Evolutionary conservation across 2,797 vertebrate species (phyloP).

Genomic region (Bucorvus abyssinicus): DNA sequence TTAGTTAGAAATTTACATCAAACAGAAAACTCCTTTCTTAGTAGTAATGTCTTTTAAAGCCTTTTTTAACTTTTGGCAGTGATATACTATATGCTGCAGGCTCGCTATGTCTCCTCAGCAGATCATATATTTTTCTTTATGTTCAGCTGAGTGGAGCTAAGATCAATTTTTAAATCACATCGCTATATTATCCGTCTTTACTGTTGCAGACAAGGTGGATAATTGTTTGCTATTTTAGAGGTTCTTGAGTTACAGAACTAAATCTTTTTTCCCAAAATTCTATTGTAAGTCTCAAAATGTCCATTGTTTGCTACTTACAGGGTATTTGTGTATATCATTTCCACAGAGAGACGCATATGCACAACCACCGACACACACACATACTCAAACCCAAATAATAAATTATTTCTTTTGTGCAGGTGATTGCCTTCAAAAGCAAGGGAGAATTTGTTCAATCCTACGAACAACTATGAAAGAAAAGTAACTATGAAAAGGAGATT

Average conservation of each 20-base stretch:
- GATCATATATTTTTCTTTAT: slow-evolving; percentile 71
- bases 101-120: slow-evolving; percentile 50
- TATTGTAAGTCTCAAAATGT: slow-evolving; percentile 14
- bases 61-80: slow-evolving; percentile 55
- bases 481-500: neutral
- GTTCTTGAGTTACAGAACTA: slow-evolving; percentile 5
- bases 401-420: neutral
- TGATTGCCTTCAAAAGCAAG: neutral
- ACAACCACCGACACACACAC: neutral
- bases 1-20: slow-evolving; percentile 20
- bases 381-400: neutral
- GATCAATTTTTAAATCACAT: slow-evolving; percentile 76
- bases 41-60: slow-evolving; percentile 28
- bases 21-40: slow-evolving; percentile 4
- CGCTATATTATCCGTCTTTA: slow-evolving; percentile 72
- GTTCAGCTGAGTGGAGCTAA: slow-evolving; percentile 57
- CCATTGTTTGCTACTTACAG: neutral
- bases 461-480: neutral
- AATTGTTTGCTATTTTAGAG: slow-evolving; percentile 74
- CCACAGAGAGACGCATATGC: neutral
- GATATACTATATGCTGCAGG: slow-evolving; percentile 40
- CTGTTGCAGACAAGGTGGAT: slow-evolving; percentile 66
- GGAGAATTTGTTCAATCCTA: neutral
- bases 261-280: neutral
- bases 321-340: neutral